A percentile compares a stretch with the other conserved stretches of the same genome.
Evolutionary conservation across 2,113 vertebrate genomes (phyloP).

Genomic region (Rhinolophus ferrumequinum): DNA sequence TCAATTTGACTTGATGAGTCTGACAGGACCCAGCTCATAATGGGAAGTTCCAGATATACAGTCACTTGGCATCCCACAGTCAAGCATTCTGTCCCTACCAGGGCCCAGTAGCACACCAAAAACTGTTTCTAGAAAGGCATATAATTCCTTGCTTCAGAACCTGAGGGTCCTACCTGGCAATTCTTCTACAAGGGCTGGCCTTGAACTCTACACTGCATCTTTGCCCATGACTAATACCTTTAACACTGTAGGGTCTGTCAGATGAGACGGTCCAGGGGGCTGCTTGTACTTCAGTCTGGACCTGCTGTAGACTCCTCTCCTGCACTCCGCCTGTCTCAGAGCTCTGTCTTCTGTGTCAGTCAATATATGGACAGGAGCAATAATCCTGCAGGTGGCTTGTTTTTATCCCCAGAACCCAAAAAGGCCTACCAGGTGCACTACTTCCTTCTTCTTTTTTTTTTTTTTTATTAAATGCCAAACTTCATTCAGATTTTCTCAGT

Average conservation of each 20-base stretch:
- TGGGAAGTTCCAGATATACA: neutral
- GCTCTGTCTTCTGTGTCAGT: neutral
- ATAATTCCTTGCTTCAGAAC: neutral
- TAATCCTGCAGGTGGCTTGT: neutral
- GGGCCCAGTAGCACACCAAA: neutral
- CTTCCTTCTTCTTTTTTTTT: neutral
- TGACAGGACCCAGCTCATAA: neutral
- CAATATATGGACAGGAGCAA: neutral
- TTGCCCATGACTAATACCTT: neutral
- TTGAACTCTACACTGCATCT: neutral
- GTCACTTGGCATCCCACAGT: neutral
- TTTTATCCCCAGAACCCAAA: neutral
- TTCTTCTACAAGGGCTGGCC: neutral
- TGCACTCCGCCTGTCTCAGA: neutral
- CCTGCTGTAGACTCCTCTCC: neutral
- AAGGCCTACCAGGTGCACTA: neutral
- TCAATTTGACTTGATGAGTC: too few relatives aligned
- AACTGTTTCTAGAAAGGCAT: neutral
- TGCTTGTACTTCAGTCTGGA: neutral
- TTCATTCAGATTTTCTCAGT: neutral
- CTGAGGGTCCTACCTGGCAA: neutral
- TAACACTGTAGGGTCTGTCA: neutral
- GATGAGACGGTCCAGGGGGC: neutral
- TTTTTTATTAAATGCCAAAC: neutral
- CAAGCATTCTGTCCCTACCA: neutral